Percentiles rank a stretch among this genome's conserved stretches.
phyloP scores from a whole-genome alignment of 2,888 invertebrate species.

The Endotricha flammealis region DNA sequence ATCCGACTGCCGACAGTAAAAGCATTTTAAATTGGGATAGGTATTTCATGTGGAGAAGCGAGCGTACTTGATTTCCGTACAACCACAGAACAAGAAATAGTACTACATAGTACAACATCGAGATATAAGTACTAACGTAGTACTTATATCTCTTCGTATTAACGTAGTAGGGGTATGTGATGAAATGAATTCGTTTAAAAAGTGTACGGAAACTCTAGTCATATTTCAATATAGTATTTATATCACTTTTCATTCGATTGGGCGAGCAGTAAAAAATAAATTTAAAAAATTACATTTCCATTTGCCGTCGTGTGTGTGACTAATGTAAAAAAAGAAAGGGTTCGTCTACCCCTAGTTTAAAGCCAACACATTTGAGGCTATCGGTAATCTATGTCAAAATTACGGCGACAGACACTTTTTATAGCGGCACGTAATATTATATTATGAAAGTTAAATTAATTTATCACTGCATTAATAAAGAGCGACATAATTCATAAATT shows the following conservation, averaged over 20 bases:
- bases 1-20: too few species aligned
- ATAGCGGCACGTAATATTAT: slow-evolving; percentile 55
- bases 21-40: too few species aligned
- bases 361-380: slow-evolving; percentile 55
- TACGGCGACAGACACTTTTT: slow-evolving; percentile 70
- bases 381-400: slow-evolving; percentile 73
- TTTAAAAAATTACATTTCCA: slow-evolving; percentile 70
- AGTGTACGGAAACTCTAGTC: too few species aligned
- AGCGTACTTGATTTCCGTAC: too few species aligned
- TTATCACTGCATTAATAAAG: slow-evolving; percentile 60
- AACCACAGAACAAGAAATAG: too few species aligned
- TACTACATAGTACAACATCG: too few species aligned
- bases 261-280: slow-evolving; percentile 67
- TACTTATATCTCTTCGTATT: too few species aligned
- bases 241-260: slow-evolving; percentile 41
- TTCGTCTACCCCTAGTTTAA: slow-evolving; percentile 60
- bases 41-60: too few species aligned
- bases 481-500: slow-evolving; percentile 51
- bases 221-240: too few species aligned
- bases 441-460: slow-evolving; percentile 64
- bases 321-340: slow-evolving; percentile 62
- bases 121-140: too few species aligned
- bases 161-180: too few species aligned
- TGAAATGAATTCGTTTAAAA: too few species aligned
- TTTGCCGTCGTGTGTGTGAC: slow-evolving; percentile 73